These are phyloP conservation scores for Rhabdophis nuchalis DNA, from an alignment of 2,797 vertebrate genomes.

Conservation along the genomic window DNA sequence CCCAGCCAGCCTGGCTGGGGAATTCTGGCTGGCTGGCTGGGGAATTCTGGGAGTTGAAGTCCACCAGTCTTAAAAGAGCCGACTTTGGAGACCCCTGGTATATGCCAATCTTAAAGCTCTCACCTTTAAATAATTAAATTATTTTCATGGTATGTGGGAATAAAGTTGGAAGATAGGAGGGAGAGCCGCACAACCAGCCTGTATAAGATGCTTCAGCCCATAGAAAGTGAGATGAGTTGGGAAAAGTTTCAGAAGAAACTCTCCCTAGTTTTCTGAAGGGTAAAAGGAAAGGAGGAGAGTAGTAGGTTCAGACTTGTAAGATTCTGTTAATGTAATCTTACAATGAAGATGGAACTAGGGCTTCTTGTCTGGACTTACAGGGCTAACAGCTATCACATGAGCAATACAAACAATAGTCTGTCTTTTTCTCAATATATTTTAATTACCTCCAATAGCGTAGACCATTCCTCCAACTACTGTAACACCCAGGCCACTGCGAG, in stretches of 20 bases:
- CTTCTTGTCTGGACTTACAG: neutral
- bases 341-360: neutral
- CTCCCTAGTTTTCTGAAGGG: neutral
- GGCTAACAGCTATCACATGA: neutral
- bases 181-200: neutral
- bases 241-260: neutral
- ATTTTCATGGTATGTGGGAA: neutral
- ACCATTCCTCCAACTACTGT: constrained; percentile 92
- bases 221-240: neutral
- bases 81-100: too few species aligned
- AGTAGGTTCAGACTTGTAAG: neutral
- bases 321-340: neutral
- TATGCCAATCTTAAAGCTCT: neutral
- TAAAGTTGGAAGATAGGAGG: neutral
- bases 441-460: constrained; percentile 93
- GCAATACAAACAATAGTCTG: neutral
- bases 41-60: too few species aligned
- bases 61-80: too few species aligned
- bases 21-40: too few species aligned
- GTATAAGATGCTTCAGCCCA: neutral
- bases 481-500: constrained; percentile 89
- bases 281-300: neutral
- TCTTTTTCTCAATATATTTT: neutral
- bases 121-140: neutral
- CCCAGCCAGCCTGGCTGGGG: too few species aligned